A percentile compares a stretch with the other conserved stretches of the same genome.
These are phyloP conservation scores for Dicrurus megarhynchus DNA, from an alignment of 2,113 vertebrate species.

Conservation along the genomic window DNA sequence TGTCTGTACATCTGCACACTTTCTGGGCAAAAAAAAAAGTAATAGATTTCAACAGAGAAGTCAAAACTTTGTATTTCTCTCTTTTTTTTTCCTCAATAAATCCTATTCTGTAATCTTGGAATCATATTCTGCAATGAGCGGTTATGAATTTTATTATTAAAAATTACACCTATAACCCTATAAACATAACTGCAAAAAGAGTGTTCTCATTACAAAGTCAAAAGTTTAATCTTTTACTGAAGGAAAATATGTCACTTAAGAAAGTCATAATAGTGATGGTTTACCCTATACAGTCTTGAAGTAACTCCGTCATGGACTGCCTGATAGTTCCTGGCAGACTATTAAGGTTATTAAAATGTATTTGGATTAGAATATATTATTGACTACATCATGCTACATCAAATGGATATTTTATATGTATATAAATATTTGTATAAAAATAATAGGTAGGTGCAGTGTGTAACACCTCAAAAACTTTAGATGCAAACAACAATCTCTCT, in stretches of 20 bases:
- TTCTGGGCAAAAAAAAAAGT: neutral
- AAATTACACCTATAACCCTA: neutral
- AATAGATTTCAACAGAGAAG: neutral
- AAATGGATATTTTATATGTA: neutral
- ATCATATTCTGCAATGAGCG: neutral
- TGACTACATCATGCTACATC: neutral
- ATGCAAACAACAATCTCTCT: neutral
- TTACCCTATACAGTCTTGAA: neutral
- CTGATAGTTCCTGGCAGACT: neutral
- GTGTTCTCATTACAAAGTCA: neutral
- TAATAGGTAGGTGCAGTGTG: neutral
- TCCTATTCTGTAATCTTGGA: neutral
- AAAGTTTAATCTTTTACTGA: neutral
- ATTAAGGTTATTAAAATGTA: neutral
- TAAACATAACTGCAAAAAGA: neutral
- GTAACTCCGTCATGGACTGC: neutral
- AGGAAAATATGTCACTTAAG: neutral
- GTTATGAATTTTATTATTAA: neutral
- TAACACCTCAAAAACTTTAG: neutral
- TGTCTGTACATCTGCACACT: neutral
- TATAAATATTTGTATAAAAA: neutral
- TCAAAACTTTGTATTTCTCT: neutral
- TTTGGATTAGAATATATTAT: neutral
- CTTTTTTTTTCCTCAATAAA: rapidly evolving
- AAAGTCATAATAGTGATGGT: neutral